Conservation (phyloP, 2,113 vertebrate genomes). For the Tor tambroides region DNA sequence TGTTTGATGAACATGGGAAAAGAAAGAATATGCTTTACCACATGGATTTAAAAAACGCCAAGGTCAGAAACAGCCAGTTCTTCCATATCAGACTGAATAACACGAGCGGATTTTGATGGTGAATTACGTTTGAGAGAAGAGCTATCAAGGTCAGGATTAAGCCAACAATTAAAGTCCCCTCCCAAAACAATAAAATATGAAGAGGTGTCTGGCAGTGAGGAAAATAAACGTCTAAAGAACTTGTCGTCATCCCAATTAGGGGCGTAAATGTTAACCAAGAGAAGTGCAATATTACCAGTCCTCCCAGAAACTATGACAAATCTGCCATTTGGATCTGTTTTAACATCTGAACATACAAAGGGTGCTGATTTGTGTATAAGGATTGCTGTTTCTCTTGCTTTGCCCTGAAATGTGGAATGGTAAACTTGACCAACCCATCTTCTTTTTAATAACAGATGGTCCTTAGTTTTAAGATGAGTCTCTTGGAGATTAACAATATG, state of each 20-base stretch:
- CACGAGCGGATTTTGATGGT: constrained; percentile 16
- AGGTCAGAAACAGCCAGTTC: neutral
- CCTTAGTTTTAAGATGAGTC: neutral
- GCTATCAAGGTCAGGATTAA: constrained; percentile 3
- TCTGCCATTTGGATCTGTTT: constrained; percentile 9
- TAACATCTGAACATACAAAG: neutral
- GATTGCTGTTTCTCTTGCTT: neutral
- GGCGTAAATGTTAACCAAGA: neutral
- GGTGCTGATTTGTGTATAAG: neutral
- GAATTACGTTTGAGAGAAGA: constrained; percentile 8
- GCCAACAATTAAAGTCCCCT: constrained; percentile 15
- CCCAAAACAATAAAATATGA: neutral
- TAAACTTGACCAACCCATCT: neutral
- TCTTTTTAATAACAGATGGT: neutral
- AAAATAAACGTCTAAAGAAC: neutral
- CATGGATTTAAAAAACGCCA: constrained; percentile 12
- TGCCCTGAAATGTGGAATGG: neutral
- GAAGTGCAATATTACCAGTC: neutral
- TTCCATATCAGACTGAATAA: constrained; percentile 12
- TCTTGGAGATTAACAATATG: neutral
- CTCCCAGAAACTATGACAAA: neutral
- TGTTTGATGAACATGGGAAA: too few species aligned
- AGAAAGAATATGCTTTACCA: constrained; percentile 16
- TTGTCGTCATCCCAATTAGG: neutral
- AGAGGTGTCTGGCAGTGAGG: neutral